Evolutionary conservation across 2,888 invertebrate genomes (phyloP).

Genomic region (Yponomeuta malinellus): DNA sequence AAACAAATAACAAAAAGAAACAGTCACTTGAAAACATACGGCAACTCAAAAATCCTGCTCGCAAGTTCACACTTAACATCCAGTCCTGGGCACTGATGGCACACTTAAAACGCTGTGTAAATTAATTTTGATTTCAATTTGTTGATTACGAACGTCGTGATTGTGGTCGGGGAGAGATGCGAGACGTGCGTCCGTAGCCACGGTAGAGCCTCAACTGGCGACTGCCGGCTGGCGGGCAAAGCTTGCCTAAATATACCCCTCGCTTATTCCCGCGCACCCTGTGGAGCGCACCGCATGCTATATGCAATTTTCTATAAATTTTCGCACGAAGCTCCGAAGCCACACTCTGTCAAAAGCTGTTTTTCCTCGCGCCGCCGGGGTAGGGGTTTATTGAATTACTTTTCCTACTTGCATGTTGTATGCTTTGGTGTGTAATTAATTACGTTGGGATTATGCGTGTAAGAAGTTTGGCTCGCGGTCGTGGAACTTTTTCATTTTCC

Average conservation of each 20-base stretch:
- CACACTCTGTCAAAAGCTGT: slow-evolving; percentile 69
- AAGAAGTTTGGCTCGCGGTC: slow-evolving; percentile 7
- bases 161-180: slow-evolving; percentile 32
- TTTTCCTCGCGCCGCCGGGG: slow-evolving; percentile 49
- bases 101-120: slow-evolving; percentile 40
- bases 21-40: slow-evolving; percentile 32
- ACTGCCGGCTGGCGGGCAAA: slow-evolving; percentile 37
- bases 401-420: slow-evolving; percentile 16
- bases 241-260: slow-evolving; percentile 72
- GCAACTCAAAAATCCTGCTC: slow-evolving; percentile 3
- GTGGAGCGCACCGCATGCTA: slow-evolving; percentile 58
- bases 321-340: slow-evolving; percentile 46
- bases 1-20: slow-evolving; percentile 27
- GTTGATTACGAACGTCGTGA: slow-evolving; percentile 54
- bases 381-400: slow-evolving; percentile 64
- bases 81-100: slow-evolving; percentile 53
- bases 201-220: slow-evolving; percentile 57
- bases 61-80: slow-evolving; percentile 27
- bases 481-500: background rate
- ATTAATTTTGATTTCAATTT: slow-evolving; percentile 48
- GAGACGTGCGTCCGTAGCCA: slow-evolving; percentile 49
- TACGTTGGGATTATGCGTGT: slow-evolving; percentile 10
- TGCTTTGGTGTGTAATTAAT: slow-evolving; percentile 11
- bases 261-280: slow-evolving; percentile 60
- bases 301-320: slow-evolving; percentile 74